Evolutionary conservation across 2,797 vertebrate genomes (phyloP), one percentile per base, ranked within the genome.

Genomic region (Sebastes hubbsi): DNA sequence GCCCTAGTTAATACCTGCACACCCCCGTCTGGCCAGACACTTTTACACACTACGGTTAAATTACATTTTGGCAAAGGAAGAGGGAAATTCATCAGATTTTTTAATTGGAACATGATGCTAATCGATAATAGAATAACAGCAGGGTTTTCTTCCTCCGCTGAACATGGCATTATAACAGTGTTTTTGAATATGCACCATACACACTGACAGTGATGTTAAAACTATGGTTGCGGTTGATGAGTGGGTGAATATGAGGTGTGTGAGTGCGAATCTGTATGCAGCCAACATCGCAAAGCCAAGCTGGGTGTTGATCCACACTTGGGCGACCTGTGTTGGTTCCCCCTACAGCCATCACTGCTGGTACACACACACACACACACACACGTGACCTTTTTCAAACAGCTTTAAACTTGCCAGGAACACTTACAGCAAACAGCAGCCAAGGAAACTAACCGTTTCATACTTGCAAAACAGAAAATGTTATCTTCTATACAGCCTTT

Each of bases 301-400:
- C n/a, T 13, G 6, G 62, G 58, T 66, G 65, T 66, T 56, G 59
- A 69, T 49, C 9, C 66, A 70, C 42, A 65, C 60, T 61, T 49
- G 27, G 10, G 71, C 65, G 72, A 46, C 65, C 52, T 60, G 55
- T 62, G 62, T 34, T 49, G 60, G 4, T 16, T 8, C 64, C 16
- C 52, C 24, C 5, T 8, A 5, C 36, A 38, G 20, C 49, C 49
- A 52, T 52, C 49, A 54, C 52, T 22, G 13, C 34, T 14, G 13
- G 20, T 38, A 29, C 1, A 68, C 42, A 49, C 27, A 67, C 55
- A 55, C 2, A 49, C 27, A 27, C 27, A 29, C 29, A 29, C 27
- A 72, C 55, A 34, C 2, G 30, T 55, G 38, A 84, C 69, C 59
- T 80, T 74, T 73, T 70, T 77, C 54, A 65, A 81, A 65, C 69